Conservation (phyloP, 2,888 invertebrate genomes). For the Drosophila merina region DNA sequence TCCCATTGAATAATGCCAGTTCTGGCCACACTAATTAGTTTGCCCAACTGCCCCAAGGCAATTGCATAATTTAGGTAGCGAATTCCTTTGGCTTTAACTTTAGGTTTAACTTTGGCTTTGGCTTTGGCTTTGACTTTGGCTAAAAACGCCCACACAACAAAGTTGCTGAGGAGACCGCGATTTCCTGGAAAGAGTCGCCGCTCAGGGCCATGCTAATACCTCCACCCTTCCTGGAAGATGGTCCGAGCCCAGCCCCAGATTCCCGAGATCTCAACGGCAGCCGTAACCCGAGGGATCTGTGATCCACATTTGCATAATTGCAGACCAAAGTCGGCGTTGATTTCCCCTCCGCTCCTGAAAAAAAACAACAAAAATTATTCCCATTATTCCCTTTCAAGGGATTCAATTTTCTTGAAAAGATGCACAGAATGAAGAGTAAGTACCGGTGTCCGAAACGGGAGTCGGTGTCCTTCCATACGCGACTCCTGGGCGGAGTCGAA, state of each 20-base stretch:
- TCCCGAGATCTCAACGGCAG: slow-evolving; percentile 40
- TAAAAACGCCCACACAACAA: slow-evolving; percentile 76
- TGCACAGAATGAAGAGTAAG: slow-evolving; percentile 20
- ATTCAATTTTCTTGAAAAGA: slow-evolving; percentile 18
- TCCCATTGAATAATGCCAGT: slow-evolving; percentile 66
- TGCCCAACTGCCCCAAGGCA: slow-evolving; percentile 46
- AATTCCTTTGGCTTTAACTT: slow-evolving; percentile 28
- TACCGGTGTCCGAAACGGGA: slow-evolving; percentile 16
- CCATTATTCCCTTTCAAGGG: slow-evolving; percentile 29
- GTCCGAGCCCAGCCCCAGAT: slow-evolving; percentile 33
- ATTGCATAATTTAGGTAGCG: slow-evolving; percentile 75
- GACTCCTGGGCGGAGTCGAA: slow-evolving; percentile 18
- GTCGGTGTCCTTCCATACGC: slow-evolving; percentile 4
- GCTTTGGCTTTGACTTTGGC: slow-evolving; percentile 2
- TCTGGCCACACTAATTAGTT: slow-evolving; percentile 72
- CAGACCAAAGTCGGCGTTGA: slow-evolving; percentile 39
- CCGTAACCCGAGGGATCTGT: slow-evolving; percentile 17
- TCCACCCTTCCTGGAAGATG: slow-evolving; percentile 39
- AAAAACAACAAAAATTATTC: slow-evolving; percentile 19
- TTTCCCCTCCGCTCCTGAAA: slow-evolving; percentile 16
- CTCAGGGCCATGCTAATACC: slow-evolving; percentile 69
- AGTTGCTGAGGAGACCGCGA: slow-evolving; percentile 27
- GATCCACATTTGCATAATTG: slow-evolving; percentile 38
- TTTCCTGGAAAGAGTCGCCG: slow-evolving; percentile 68
- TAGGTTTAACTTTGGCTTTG: neutral